phyloP scores from a whole-genome alignment of 2,888 invertebrate genomes.

The Arctia plantaginis region DNA sequence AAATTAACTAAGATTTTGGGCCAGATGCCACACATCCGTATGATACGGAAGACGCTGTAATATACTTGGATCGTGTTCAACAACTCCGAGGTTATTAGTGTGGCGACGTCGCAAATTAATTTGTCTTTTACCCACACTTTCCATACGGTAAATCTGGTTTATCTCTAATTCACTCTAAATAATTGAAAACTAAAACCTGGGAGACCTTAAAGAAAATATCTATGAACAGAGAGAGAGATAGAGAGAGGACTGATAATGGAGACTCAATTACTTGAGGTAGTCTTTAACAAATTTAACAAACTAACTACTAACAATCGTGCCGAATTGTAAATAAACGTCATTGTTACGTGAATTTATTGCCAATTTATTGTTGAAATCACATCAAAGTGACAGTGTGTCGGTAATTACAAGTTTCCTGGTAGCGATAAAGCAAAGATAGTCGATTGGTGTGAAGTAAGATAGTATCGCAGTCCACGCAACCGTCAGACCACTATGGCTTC shows the following conservation, averaged over 20 bases:
- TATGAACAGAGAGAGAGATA: not conserved
- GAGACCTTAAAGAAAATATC: conserved; percentile 8
- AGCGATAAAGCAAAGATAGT: conserved; percentile 70
- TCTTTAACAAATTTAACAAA: conserved; percentile 20
- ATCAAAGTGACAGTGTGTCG: conserved; percentile 55
- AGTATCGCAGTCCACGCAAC: conserved; percentile 63
- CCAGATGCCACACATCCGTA: conserved; percentile 70
- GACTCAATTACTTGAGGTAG: not conserved
- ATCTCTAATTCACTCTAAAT: conserved; percentile 54
- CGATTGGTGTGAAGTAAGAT: conserved; percentile 62
- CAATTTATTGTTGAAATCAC: conserved; percentile 61
- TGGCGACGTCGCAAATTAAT: conserved; percentile 68
- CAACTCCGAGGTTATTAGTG: conserved; percentile 73
- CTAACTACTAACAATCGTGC: conserved; percentile 13
- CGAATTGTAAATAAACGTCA: conserved; percentile 21
- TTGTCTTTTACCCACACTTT: conserved; percentile 54
- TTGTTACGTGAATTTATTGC: conserved; percentile 29
- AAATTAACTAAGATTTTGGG: conserved; percentile 63
- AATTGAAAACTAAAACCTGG: conserved; percentile 33
- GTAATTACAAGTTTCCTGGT: conserved; percentile 72
- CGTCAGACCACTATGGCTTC: conserved; percentile 76
- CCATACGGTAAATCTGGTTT: conserved; percentile 48
- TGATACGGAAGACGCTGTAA: conserved; percentile 73
- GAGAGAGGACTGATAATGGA: not conserved
- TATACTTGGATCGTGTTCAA: conserved; percentile 80